Evolutionary conservation across 35 echinoderm and acorn worm genomes (phyloP), one percentile per base, ranked within the genome.

Genomic region (Apostichopus parvimensis): DNA sequence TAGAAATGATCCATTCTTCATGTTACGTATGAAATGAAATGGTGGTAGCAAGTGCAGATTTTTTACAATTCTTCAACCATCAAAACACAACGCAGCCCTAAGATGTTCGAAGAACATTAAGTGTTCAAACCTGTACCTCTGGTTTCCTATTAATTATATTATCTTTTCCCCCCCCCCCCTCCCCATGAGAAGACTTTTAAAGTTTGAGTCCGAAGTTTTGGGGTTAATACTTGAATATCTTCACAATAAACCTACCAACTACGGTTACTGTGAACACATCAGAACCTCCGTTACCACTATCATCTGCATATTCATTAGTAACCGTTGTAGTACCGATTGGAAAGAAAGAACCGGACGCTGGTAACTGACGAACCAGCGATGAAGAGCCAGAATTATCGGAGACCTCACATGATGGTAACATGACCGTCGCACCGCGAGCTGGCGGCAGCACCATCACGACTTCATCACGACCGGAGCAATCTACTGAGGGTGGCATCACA

Each of bases 241-340:
- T 9, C 20, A 0, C 6, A 75, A 75, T 75, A 18, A 20, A 75
- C 71, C 21, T 75, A 75, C 71, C 71, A n/a, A 7, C 1, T 0
- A 84, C 54, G 20, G 81, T 84, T 17, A 84, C 81, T 18, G 17
- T 58, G 81, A 60, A 84, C 17, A 17, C 20, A 20, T 59, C 81
- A n/a, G 54, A n/a, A n/a, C 81, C 81, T 20, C 17, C n/a, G 57
- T 88, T 88, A 26, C 86, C 86, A 73, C 86, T 72, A 9, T 7
- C 57, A 88, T 88, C 86, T 88, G 23, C 18, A 53, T 88, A 88
- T 11, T 28, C 25, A 25, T 15, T 45, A 5, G 68, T 88, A 7
- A 88, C 86, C 64, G 6, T 1, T 5, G 15, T 88, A 5, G 20
- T 21, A 71, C 86, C 86, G 17, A 88, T 53, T 52, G 61, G 86